Evolutionary conservation across 2,888 invertebrate species (phyloP).

Genomic region (Chironomus tentans): DNA sequence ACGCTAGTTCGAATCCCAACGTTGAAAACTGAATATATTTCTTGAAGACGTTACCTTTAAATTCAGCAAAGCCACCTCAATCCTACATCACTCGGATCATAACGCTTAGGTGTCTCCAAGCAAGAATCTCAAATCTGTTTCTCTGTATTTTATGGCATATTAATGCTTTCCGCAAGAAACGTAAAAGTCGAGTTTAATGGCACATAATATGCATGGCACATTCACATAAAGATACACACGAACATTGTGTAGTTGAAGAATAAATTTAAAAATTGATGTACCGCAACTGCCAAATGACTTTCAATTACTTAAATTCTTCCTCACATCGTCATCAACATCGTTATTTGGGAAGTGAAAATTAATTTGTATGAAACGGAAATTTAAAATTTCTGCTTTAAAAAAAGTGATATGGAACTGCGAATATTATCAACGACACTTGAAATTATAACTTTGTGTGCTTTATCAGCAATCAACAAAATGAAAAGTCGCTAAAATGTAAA

Average conservation of each 20-base stretch:
- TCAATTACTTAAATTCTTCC: conserved; percentile 13
- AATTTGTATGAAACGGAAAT: not conserved
- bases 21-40: too few relatives aligned
- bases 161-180: not conserved
- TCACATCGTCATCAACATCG: not conserved
- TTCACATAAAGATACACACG: too few relatives aligned
- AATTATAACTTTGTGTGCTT: not conserved
- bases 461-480: not conserved
- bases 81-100: not conserved
- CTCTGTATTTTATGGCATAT: not conserved
- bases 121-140: not conserved
- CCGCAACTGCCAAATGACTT: conserved; percentile 25
- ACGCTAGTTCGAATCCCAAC: too few relatives aligned
- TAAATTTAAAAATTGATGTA: conserved; percentile 18
- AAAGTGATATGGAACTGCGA: not conserved
- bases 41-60: too few relatives aligned
- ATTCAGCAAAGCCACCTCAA: not conserved
- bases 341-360: not conserved
- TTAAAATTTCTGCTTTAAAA: not conserved
- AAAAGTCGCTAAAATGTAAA: not conserved
- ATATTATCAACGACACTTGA: not conserved
- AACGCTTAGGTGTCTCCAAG: not conserved
- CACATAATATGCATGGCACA: not conserved
- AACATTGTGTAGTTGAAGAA: not conserved
- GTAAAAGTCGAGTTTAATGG: not conserved